phyloP scores from a whole-genome alignment of 2,888 invertebrate species.

The Lacanobia oleracea region DNA sequence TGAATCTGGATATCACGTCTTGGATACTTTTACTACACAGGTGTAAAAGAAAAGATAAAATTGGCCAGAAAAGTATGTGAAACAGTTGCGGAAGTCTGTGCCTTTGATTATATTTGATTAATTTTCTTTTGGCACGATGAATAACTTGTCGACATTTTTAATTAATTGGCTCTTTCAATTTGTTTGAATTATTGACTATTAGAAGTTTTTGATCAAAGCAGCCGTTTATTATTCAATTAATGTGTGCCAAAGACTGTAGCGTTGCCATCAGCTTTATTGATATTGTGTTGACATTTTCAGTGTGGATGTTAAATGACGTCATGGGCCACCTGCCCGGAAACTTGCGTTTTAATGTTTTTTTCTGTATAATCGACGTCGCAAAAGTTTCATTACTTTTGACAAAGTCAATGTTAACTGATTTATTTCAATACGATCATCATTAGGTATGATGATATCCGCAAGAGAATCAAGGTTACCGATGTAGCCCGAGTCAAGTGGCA shows the following conservation, averaged over 20 bases:
- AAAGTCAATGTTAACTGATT: too few species aligned
- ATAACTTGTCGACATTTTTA: neutral
- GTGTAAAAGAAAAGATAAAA: neutral
- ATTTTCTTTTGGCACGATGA: slow-evolving; percentile 4
- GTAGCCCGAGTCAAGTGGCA: too few species aligned
- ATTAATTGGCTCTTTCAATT: slow-evolving; percentile 11
- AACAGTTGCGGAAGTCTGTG: neutral
- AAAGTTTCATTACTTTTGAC: too few species aligned
- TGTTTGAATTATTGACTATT: slow-evolving; percentile 9
- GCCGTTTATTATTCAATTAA: slow-evolving; percentile 10
- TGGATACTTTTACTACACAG: too few species aligned
- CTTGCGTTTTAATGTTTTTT: slow-evolving; percentile 2
- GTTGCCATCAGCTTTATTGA: slow-evolving; percentile 2
- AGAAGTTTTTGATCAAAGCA: slow-evolving; percentile 24
- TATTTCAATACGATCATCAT: too few species aligned
- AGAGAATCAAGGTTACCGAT: too few species aligned
- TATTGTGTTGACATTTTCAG: slow-evolving; percentile 28
- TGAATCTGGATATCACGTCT: neutral
- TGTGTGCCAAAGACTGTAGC: neutral
- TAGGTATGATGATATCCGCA: too few species aligned
- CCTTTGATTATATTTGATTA: slow-evolving; percentile 18
- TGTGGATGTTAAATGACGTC: slow-evolving; percentile 1
- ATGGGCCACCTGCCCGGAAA: slow-evolving; percentile 1
- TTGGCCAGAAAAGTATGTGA: neutral
- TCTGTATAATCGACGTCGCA: neutral